Evolutionary conservation across 2,797 vertebrate species (phyloP).

Genomic region (Phrynocephalus forsythii): DNA sequence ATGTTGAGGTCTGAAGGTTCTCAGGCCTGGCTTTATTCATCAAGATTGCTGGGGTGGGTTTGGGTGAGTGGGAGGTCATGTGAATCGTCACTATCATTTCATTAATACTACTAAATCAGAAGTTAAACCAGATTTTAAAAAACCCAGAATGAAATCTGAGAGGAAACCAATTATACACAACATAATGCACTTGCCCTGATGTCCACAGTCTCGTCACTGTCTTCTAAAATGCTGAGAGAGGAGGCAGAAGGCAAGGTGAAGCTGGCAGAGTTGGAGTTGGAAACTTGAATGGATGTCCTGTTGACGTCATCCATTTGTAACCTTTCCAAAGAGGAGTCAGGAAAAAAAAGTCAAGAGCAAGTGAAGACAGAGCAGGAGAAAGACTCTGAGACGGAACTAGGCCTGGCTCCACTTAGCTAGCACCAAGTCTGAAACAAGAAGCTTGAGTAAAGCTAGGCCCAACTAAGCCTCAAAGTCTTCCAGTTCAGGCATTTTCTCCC

Average conservation of each 20-base stretch:
- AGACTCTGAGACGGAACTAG: background rate
- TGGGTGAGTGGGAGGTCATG: too few relatives aligned
- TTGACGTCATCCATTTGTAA: slow-evolving; percentile 72
- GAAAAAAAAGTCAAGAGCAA: background rate
- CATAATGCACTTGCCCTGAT: slow-evolving; percentile 84
- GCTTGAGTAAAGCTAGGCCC: too few relatives aligned
- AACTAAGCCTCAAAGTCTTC: too few relatives aligned
- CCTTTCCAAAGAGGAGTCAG: slow-evolving; percentile 64
- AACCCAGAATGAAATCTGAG: background rate
- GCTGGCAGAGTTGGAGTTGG: slow-evolving; percentile 77
- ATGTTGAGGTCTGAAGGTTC: background rate
- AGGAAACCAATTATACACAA: slow-evolving; percentile 21
- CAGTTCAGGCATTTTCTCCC: too few relatives aligned
- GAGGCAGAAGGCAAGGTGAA: slow-evolving; percentile 86
- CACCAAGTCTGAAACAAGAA: too few relatives aligned
- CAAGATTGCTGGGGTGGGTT: background rate
- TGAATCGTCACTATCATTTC: background rate
- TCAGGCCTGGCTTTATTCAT: background rate
- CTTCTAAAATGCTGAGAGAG: slow-evolving; percentile 70
- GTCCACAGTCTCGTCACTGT: slow-evolving; percentile 83
- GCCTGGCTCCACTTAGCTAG: too few relatives aligned
- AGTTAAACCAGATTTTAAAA: background rate
- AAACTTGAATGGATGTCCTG: slow-evolving; percentile 75
- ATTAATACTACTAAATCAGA: background rate
- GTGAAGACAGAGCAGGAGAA: background rate